phyloP scores from a whole-genome alignment of 1,140 invertebrate species.

The Drosophila yakuba region DNA sequence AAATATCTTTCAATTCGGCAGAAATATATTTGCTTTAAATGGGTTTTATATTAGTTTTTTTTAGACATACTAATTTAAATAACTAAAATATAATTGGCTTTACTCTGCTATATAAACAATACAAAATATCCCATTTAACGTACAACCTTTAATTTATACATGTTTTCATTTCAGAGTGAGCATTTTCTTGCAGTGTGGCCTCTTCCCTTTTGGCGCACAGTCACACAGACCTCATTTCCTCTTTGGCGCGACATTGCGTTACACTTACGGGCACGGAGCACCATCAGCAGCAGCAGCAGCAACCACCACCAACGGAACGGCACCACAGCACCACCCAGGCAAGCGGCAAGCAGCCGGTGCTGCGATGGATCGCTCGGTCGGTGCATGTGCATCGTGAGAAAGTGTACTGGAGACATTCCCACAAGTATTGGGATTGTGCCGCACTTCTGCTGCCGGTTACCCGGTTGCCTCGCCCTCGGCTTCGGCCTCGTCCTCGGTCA shows the following conservation, averaged over 20 bases:
- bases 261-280: slow-evolving; percentile 66
- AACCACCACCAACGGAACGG: slow-evolving; percentile 43
- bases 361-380: slow-evolving; percentile 23
- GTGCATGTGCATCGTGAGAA: slow-evolving; percentile 79
- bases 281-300: slow-evolving; percentile 48
- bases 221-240: slow-evolving; percentile 73
- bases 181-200: slow-evolving; percentile 7
- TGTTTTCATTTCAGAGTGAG: not conserved
- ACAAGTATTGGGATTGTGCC: slow-evolving; percentile 77
- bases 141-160: not conserved
- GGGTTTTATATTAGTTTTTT: too few relatives aligned
- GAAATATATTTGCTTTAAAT: too few relatives aligned
- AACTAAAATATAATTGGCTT: too few relatives aligned
- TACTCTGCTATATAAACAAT: too few relatives aligned
- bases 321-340: slow-evolving; percentile 59
- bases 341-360: slow-evolving; percentile 60
- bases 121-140: too few relatives aligned
- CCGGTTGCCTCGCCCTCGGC: not conserved
- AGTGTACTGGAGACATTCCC: slow-evolving; percentile 82
- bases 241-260: slow-evolving; percentile 81
- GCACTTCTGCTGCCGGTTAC: slow-evolving; percentile 37
- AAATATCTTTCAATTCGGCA: too few relatives aligned
- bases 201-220: slow-evolving; percentile 57
- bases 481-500: slow-evolving; percentile 50
- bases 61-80: too few relatives aligned